Base-by-base conservation (phyloP, 2,113 vertebrate genomes). In the Alosa alosa region DNA sequence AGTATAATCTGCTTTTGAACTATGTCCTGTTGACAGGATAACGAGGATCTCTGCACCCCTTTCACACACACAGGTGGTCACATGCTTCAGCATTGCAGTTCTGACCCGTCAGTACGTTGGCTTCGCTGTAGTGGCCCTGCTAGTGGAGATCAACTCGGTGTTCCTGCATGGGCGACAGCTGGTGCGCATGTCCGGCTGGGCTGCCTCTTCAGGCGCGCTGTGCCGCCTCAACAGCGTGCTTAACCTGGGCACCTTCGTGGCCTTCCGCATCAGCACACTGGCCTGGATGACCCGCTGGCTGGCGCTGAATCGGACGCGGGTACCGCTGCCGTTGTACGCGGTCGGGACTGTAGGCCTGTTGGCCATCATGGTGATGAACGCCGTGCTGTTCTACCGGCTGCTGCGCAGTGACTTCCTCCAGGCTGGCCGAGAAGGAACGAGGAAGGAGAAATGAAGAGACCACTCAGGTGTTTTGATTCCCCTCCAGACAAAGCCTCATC, bases 121-220 rank as follows among this genome's bases (percentile, higher is more conserved):
- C 50, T 94, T 96, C 18, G 92, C 96, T 0, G 87, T 96, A 0
- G 93, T 97, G 87, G 96, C 95, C 68, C 88, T 97, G 9, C 93
- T 97, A 82, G 93, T 97, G 81, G 96, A 96, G 92, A 93, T 97
- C 84, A 97, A 97, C 92, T 96, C 97, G 0, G 86, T 93, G 88
- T 96, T 95, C 91, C 93, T 97, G 10, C 94, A 97, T 81, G 83
- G 95, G 57, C 91, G 94, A 18, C 95, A 95, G 82, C 92, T 96
- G 39, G 94, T 96, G 52, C 93, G 95, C 31, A 95, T 96, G 93
- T 95, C 95, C 49, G 91, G 84, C 88, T 88, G 89, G 88, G 85
- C 64, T 81, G 83, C 87, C 86, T 22, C 84, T 45, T 89, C 88
- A 88, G 88, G 91, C 87, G 6, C 88, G 52, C 89, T 89, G 89